Conservation (phyloP, 2,797 vertebrate genomes). For the Lagodon rhomboides region DNA sequence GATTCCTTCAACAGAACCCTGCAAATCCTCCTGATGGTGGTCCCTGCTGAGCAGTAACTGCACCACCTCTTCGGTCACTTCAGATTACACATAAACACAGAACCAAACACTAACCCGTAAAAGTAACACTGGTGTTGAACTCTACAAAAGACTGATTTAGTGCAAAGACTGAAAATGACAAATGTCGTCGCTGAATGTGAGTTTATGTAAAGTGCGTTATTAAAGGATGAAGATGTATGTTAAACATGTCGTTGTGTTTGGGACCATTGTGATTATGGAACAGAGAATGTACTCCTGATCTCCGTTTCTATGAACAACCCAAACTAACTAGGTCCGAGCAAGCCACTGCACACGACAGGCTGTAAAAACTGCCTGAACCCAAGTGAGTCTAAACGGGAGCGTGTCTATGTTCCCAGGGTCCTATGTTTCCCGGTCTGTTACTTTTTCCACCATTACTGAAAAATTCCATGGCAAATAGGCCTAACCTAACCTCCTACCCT, state of each 20-base stretch:
- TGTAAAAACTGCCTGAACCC: background rate
- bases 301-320: background rate
- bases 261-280: background rate
- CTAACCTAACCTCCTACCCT: too few species aligned
- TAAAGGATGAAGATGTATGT: background rate
- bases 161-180: background rate
- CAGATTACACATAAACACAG: background rate
- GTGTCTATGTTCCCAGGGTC: too few species aligned
- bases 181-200: constrained; percentile 6
- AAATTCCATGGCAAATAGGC: too few species aligned
- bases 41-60: constrained; percentile 85
- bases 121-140: background rate
- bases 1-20: constrained; percentile 87
- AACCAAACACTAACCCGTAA: background rate
- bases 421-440: too few species aligned
- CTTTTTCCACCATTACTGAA: too few species aligned
- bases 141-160: background rate
- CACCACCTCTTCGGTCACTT: background rate
- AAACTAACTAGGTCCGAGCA: background rate
- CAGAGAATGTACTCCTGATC: background rate
- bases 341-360: background rate
- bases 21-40: constrained; percentile 94
- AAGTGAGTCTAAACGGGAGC: too few species aligned
- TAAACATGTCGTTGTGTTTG: background rate
- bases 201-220: background rate